Conservation (phyloP, 35 echinoderm and acorn worm species). For the Lytechinus pictus region DNA sequence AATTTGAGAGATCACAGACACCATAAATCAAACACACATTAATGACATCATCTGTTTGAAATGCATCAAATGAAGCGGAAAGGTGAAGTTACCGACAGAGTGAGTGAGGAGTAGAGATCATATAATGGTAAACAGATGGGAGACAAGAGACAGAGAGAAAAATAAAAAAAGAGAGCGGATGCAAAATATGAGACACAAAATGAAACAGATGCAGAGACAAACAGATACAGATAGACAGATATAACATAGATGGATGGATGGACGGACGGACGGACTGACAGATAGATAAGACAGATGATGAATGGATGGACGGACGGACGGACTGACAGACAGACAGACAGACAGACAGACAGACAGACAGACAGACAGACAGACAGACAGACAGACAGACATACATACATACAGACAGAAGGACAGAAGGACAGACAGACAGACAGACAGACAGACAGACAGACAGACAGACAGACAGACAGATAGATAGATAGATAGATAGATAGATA, state of each 20-base stretch:
- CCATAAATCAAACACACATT: not conserved
- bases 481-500: no score
- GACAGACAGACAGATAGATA: no score
- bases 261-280: no score
- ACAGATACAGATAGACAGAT: not conserved
- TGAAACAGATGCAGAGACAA: not conserved
- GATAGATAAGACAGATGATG: not conserved
- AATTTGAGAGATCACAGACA: not conserved
- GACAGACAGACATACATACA: no score
- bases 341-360: no score
- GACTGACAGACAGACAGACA: no score
- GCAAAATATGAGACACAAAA: not conserved
- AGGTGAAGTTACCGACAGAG: not conserved
- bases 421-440: no score
- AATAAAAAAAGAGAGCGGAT: not conserved
- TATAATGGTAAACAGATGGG: not conserved
- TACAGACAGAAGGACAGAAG: no score
- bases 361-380: no score
- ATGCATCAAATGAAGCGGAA: not conserved
- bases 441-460: no score
- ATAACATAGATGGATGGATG: not conserved
- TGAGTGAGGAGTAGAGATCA: not conserved
- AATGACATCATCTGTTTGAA: conserved; percentile 19
- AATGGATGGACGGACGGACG: no score
- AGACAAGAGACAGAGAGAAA: not conserved